Percentiles rank a stretch among this genome's conserved stretches.
Conservation (phyloP, 2,888 invertebrate genomes). For the Sclerodermus sp. region DNA sequence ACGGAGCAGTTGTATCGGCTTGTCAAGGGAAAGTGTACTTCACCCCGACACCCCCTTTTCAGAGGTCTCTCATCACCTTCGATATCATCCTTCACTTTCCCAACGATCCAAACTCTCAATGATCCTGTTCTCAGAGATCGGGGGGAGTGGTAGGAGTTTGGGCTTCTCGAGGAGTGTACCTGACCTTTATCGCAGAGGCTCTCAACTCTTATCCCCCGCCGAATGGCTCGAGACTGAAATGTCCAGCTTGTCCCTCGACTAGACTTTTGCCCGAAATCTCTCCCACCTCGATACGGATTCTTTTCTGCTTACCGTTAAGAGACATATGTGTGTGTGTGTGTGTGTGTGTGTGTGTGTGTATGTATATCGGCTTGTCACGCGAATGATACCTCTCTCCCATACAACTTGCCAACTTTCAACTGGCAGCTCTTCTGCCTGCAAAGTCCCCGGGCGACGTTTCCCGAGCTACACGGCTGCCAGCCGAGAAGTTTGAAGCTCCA, state of each 20-base stretch:
- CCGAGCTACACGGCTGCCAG: constrained; percentile 17
- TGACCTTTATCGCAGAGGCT: constrained; percentile 13
- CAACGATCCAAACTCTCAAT: constrained; percentile 15
- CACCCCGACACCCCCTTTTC: constrained; percentile 12
- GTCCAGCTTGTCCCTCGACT: too few relatives aligned
- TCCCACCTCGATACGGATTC: too few relatives aligned
- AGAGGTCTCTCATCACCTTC: constrained; percentile 10
- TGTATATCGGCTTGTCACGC: constrained; percentile 24
- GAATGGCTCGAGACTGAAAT: too few relatives aligned
- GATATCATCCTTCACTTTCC: constrained; percentile 18
- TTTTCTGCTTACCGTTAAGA: too few relatives aligned
- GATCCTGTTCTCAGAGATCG: constrained; percentile 6
- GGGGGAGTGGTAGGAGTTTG: background rate
- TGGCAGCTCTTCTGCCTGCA: constrained; percentile 17
- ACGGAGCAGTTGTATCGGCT: constrained; percentile 32
- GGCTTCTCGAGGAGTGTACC: constrained; percentile 6
- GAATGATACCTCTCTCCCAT: constrained; percentile 19
- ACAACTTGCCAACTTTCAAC: constrained; percentile 23
- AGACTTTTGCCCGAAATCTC: too few relatives aligned
- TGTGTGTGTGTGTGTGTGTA: constrained; percentile 1
- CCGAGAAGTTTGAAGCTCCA: constrained; percentile 21
- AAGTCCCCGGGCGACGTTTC: constrained; percentile 28
- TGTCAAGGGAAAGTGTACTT: constrained; percentile 26
- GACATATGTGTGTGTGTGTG: too few relatives aligned
- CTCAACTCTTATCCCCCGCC: too few relatives aligned